These are phyloP conservation scores for Clamator glandarius DNA, from an alignment of 2,797 vertebrate genomes.

Conservation along the genomic window DNA sequence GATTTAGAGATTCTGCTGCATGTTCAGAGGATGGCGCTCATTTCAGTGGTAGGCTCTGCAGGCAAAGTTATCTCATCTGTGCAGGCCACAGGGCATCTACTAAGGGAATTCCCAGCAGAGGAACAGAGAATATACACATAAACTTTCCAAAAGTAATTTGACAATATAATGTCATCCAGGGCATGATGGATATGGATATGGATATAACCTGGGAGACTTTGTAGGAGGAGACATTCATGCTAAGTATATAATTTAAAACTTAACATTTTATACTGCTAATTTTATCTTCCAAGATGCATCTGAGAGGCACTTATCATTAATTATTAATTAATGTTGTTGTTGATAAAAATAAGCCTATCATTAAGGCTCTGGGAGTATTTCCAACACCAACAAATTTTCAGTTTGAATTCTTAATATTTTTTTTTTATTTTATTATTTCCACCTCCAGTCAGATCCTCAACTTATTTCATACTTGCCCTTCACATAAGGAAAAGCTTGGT, in stretches of 20 bases:
- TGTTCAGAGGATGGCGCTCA: background rate
- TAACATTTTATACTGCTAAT: constrained; percentile 12
- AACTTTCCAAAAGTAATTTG: constrained; percentile 9
- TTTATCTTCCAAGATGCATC: constrained; percentile 44
- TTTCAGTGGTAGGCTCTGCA: background rate
- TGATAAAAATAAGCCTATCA: constrained; percentile 58
- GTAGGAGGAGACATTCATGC: background rate
- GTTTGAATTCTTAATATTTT: constrained; percentile 35
- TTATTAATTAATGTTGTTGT: constrained; percentile 60
- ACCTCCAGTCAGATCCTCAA: background rate
- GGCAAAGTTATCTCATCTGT: background rate
- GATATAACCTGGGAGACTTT: background rate
- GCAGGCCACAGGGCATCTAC: background rate
- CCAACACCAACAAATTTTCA: constrained; percentile 39
- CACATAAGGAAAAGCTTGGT: background rate
- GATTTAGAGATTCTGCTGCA: background rate
- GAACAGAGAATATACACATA: background rate
- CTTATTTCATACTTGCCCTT: background rate
- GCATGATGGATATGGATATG: background rate
- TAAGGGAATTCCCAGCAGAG: background rate
- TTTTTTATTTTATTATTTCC: background rate
- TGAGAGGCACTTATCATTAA: constrained; percentile 36
- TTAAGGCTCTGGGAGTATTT: constrained; percentile 48
- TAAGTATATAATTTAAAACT: background rate
- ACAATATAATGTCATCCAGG: background rate